phyloP scores from a whole-genome alignment of 2,888 invertebrate species.

The Erebia palarica region DNA sequence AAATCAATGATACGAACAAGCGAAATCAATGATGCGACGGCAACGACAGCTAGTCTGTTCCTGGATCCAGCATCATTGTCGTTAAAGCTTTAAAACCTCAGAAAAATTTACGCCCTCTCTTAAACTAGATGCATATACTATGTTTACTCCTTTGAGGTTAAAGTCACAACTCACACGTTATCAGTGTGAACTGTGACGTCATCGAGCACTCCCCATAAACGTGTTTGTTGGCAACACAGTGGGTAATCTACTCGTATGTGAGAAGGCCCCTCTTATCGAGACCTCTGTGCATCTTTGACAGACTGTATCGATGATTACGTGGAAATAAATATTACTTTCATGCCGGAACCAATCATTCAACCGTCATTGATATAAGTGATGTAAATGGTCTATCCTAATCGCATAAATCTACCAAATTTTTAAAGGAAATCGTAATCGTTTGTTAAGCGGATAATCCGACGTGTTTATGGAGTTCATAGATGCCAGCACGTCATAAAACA shows the following conservation, averaged over 20 bases:
- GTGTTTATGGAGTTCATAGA: no score
- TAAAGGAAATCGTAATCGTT: no score
- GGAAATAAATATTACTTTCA: slow-evolving; percentile 33
- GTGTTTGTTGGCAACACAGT: slow-evolving; percentile 44
- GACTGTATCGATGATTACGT: slow-evolving; percentile 41
- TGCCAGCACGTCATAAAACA: no score
- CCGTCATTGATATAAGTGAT: slow-evolving; percentile 30
- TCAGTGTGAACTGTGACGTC: slow-evolving; percentile 56
- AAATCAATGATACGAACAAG: no score
- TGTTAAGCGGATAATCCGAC: no score
- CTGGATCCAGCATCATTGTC: no score
- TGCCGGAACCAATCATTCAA: slow-evolving; percentile 37
- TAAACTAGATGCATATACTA: not conserved
- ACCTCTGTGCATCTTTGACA: slow-evolving; percentile 46
- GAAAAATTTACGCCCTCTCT: not conserved
- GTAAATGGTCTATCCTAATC: slow-evolving; percentile 10
- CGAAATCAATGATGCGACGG: no score
- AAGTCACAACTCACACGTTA: slow-evolving; percentile 45
- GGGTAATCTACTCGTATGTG: slow-evolving; percentile 26
- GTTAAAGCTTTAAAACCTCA: not conserved
- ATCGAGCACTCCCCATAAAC: slow-evolving; percentile 51
- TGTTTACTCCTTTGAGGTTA: slow-evolving; percentile 54
- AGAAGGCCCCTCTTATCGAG: slow-evolving; percentile 48
- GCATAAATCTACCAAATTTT: no score
- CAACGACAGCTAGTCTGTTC: no score